Conservation (phyloP, 2,113 vertebrate genomes). For the Argyrosomus japonicus region DNA sequence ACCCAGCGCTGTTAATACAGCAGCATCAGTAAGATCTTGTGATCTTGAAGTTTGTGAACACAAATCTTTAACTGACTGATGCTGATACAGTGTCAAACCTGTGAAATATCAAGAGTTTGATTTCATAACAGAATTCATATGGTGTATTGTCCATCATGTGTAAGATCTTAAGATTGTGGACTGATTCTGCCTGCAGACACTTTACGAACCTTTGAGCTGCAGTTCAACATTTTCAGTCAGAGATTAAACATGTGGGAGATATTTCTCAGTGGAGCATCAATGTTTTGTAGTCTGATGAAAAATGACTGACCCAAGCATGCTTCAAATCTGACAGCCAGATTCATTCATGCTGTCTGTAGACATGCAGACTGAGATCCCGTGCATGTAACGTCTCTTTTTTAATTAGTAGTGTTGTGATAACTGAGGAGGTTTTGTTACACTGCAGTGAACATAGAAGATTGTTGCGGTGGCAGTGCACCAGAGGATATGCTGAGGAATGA, state of each 20-base stretch:
- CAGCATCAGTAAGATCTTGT: too few relatives aligned
- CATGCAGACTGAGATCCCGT: not conserved
- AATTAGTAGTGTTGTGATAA: conserved; percentile 32
- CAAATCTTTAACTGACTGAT: not conserved
- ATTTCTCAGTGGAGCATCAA: not conserved
- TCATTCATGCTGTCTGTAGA: conserved; percentile 2
- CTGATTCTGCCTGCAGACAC: not conserved
- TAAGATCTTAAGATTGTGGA: not conserved
- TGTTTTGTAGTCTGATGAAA: not conserved
- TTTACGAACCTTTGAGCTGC: not conserved
- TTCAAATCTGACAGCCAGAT: not conserved
- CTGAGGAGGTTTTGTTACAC: conserved; percentile 21
- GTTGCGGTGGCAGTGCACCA: not conserved
- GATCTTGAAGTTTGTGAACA: too few relatives aligned
- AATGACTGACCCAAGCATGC: not conserved
- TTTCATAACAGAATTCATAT: not conserved
- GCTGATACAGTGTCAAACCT: not conserved
- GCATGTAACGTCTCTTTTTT: conserved; percentile 18
- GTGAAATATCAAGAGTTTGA: too few relatives aligned
- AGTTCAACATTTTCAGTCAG: not conserved
- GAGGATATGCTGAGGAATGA: conserved; percentile 25
- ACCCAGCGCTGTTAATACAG: too few relatives aligned
- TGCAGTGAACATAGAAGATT: conserved; percentile 12
- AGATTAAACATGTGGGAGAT: conserved; percentile 8
- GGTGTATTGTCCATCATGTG: not conserved